Base-by-base conservation (phyloP, 2,113 vertebrate genomes). In the Xenopus laevis region DNA sequence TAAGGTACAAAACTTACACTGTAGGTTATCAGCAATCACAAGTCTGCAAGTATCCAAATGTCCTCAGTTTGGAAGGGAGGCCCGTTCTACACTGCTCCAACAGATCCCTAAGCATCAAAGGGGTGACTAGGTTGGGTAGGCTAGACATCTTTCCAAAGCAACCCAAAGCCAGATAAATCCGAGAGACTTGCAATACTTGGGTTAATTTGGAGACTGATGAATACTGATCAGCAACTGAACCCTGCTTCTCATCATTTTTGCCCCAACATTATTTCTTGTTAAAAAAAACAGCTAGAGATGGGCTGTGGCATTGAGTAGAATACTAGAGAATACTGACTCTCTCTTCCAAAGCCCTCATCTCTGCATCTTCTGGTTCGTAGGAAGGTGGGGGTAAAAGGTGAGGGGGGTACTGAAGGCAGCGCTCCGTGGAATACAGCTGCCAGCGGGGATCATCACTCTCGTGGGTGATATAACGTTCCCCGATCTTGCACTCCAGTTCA, bases 381-480 rank as follows among this genome's bases (percentile, higher is more conserved):
- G 69, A 70, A 9, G 73, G 80, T 11, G 79, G 84, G 6, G 84
- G 78, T 9, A 91, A 84, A n/a, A 93, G 83, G 78, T 93, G 86
- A 30, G 86, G 72, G 0, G 91, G 93, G 77, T 93, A 93, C 0
- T 87, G 85, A 71, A 94, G 81, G 0, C 86, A 83, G 59, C 90
- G 90, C 57, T 94, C 88, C 0, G 78, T 79, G 13, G 93, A 88
- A 8, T 90, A 96, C 78, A 84, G 85, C 72, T 94, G 91, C 95
- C 95, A 97, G 79, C 94, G 95, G 15, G 82, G 83, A n/a, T 96
- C 95, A 17, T 96, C 95, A 0, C 95, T 97, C 85, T 96, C 95
- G 0, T 97, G 95, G 4, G 95, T 96, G 81, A 97, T 94, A 83
- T 97, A 95, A 52, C 95, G 91, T 74, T 89, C 92, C 0, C 91